Evolutionary conservation across 2,113 vertebrate genomes (phyloP), one percentile per base, ranked within the genome.

Genomic region (Leptocoma aspasia): DNA sequence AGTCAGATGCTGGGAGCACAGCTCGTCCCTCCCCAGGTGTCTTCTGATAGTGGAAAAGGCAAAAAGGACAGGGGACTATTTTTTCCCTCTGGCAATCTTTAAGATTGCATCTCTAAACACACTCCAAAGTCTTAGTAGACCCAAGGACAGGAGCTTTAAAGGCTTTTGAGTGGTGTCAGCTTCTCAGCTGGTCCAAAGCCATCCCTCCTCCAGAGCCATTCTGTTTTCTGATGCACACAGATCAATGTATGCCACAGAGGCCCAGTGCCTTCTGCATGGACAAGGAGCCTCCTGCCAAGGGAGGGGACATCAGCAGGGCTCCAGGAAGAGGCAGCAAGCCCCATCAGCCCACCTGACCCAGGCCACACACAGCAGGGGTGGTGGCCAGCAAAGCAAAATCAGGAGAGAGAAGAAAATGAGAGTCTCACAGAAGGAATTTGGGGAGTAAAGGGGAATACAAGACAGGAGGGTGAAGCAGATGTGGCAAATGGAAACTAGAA

Each of bases 211-310:
- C 73, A 75, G 33, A 64, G 47, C 22, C 15, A 10, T 28, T 20
- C 19, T 9, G 7, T 30, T 70, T 82, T 41, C 70, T 60, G 41
- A 59, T n/a, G 41, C 30, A 26, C 31, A 28, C 37, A 54, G 23
- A 49, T 24, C 44, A 26, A 12, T 4, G 9, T 2, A 8, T 10
- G 3, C 39, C 47, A 37, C 6, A 31, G 22, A 52, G 1, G 9
- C 3, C 17, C 6, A 2, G 11, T 18, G n/a, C n/a, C 12, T 71
- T 50, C 64, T 19, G 11, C 41, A 23, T 0, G 3, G 33, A 35
- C 30, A 39, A 53, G 54, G 31, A 80, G 18, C 24, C 30, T 63
- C 42, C 60, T 45, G 12, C 69, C 54, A 49, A 41, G 8, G 22
- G 6, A 47, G 28, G 18, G 19, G 18, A 33, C 4, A 2, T 3